Base-by-base conservation (phyloP, 1,140 invertebrate genomes). In the Rhagoletis pomonella region DNA sequence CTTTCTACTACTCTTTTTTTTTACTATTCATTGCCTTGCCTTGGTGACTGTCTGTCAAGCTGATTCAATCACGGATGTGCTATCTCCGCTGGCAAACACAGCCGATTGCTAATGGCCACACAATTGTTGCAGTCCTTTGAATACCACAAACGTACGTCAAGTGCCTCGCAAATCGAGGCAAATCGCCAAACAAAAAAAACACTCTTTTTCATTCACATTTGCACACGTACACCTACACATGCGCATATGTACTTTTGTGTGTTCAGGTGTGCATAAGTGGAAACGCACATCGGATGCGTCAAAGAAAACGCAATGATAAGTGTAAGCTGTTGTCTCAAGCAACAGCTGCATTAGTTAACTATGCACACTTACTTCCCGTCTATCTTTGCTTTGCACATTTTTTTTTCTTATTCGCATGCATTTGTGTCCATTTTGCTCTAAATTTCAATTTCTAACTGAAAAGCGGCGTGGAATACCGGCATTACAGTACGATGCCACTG, bases 141-240 rank as follows among this genome's bases (percentile, higher is more conserved):
- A 69, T 47, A 73, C 39, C 44, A 42, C 39, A 44, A 44, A 73
- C 10, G n/a, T 73, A 73, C 67, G 67, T 73, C 67, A 73, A 73
- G 67, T 73, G 67, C 29, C 65, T 67, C 29, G 65, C 29, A 29
- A 29, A 29, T 29, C 29, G 29, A 29, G 29, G 29, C 67, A 73
- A 73, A 73, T 73, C 67, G 67, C 39, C 67, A 73, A 73, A 73
- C 67, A 73, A 73, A 44, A 17, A 39, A 47, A 73, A 73, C 67
- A 47, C 67, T 65, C 4, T 29, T 29, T 29, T 29, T 29, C 29
- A 29, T 29, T 29, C 29, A 29, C 29, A 55, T 10, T 55, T 55
- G 64, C 9, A n/a, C 64, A 65, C 12, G 2, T 6, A 62, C 60
- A n/a, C 3, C 0, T n/a, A 62, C 60, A 62, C 60, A 62, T 4